Percentiles rank a stretch among this genome's conserved stretches.
Conservation (phyloP, 2,113 vertebrate species). For the Corythoichthys intestinalis region DNA sequence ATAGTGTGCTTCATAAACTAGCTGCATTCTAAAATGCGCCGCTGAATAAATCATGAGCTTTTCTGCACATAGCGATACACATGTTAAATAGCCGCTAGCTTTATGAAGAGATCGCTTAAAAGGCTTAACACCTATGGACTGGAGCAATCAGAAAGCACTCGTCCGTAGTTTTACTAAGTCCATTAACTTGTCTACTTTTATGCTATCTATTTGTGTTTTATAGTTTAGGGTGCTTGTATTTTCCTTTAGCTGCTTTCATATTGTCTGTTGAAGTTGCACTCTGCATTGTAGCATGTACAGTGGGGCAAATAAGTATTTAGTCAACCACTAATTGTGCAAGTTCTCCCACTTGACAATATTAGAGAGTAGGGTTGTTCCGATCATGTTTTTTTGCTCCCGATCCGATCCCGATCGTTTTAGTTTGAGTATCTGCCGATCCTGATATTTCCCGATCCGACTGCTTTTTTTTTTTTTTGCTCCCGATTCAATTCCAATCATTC, state of each 20-base stretch:
- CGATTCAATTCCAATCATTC: too few species aligned
- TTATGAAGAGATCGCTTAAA: conserved; percentile 37
- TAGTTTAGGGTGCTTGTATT: neutral
- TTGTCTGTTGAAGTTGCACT: neutral
- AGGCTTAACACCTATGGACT: conserved; percentile 18
- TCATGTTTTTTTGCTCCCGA: too few species aligned
- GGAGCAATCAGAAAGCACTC: neutral
- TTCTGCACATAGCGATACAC: conserved; percentile 25
- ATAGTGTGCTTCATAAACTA: conserved; percentile 23
- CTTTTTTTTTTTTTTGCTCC: too few species aligned
- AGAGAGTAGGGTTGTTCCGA: too few species aligned
- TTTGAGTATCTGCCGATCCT: too few species aligned
- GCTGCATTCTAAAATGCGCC: conserved; percentile 31
- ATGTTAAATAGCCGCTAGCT: conserved; percentile 43
- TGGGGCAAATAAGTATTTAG: too few species aligned
- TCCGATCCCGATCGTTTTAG: too few species aligned
- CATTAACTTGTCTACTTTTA: neutral
- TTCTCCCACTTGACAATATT: too few species aligned
- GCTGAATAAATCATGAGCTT: conserved; percentile 58
- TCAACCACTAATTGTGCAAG: too few species aligned
- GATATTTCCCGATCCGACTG: too few species aligned
- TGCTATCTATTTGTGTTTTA: neutral
- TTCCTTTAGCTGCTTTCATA: neutral
- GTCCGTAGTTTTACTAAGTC: neutral
- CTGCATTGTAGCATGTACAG: too few species aligned